Percentiles rank a stretch among this genome's conserved stretches.
Evolutionary conservation across 2,113 vertebrate genomes (phyloP).

Genomic region (Cettia cetti): DNA sequence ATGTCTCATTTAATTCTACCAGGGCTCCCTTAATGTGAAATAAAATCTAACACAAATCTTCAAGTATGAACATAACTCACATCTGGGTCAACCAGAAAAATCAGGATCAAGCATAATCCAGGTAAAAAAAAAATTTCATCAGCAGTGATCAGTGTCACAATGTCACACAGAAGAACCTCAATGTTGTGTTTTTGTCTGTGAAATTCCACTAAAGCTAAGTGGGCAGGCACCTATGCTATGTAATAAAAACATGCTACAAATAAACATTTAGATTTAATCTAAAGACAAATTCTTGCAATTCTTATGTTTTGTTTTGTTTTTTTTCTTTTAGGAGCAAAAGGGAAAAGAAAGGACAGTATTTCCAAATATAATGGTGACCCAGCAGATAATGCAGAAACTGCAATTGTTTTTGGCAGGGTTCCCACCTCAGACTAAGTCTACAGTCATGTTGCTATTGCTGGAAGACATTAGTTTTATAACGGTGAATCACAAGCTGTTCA

Average conservation of each 20-base stretch:
- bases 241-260: neutral
- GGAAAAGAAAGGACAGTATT: neutral
- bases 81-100: neutral
- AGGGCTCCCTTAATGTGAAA: neutral
- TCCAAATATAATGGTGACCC: neutral
- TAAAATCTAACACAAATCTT: neutral
- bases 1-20: neutral
- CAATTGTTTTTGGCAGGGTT: slow-evolving; percentile 7
- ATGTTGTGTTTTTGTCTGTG: neutral
- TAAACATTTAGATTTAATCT: neutral
- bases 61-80: neutral
- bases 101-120: neutral
- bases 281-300: neutral
- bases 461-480: neutral
- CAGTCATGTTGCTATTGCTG: neutral
- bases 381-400: neutral
- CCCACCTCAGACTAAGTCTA: neutral
- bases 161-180: neutral
- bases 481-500: slow-evolving; percentile 24
- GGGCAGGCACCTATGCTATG: neutral
- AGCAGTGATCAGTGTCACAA: neutral
- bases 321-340: neutral
- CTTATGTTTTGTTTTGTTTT: neutral
- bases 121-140: neutral
- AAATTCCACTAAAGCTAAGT: neutral